Base-by-base conservation (phyloP, 2,797 vertebrate genomes). In the Sebastes steindachneri region DNA sequence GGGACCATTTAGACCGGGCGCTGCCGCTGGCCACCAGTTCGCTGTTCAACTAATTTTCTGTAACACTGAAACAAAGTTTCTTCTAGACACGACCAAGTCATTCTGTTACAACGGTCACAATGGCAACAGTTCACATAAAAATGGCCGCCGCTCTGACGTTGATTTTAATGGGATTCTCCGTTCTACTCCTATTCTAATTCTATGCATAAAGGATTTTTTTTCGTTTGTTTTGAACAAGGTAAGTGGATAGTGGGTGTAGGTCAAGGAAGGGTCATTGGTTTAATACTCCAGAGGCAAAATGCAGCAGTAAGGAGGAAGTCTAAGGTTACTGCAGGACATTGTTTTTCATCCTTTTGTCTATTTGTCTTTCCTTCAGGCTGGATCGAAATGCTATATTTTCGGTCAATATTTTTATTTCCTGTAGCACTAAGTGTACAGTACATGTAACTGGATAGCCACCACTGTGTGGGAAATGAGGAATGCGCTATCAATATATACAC, bases 331-430 rank as follows among this genome's bases (percentile, higher is more conserved):
- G 48, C 76, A 73, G 35, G 70, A 67, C 55, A 35, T 77, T 75
- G 53, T 75, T 88, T 84, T 78, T 76, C 72, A 76, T 79, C 66
- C 74, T 69, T 86, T 80, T 69, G 66, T 77, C 74, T 80, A 66
- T 88, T 84, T 78, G 76, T 86, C 69, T 87, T 86, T 77, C 70
- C 73, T 59, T 60, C 53, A 1, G 31, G 58, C 55, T 72, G 69
- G 65, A 87, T 86, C 21, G 64, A 80, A 76, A 86, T 58, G 66
- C 71, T 75, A 26, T 17, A 53, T 78, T 87, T 88, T 87, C 68
- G 68, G 68, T 91, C 88, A 90, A 93, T 93, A 91, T 79, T 73
- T 78, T 55, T 60, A 85, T 85, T 91, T 90, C 86, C 90, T 82
- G 75, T 82, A 68, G 87, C 69, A 71, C 82, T 41, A 64, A 76